These are phyloP conservation scores for Lepilemur septentrionalis DNA, from an alignment of 2,797 vertebrate genomes.

Conservation along the genomic window DNA sequence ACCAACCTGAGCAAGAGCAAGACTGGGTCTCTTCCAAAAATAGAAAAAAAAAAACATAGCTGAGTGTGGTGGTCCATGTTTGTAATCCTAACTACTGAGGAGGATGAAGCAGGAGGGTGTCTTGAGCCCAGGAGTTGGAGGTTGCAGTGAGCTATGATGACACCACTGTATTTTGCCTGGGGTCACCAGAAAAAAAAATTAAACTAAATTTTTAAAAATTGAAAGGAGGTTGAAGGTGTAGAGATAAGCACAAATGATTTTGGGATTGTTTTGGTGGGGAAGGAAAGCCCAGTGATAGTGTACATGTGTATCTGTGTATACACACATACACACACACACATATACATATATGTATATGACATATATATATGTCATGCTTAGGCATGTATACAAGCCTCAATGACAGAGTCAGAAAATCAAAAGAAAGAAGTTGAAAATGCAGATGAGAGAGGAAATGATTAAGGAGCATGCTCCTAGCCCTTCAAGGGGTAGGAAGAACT, in stretches of 20 bases:
- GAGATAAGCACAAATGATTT: not conserved
- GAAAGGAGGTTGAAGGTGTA: not conserved
- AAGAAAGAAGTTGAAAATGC: not conserved
- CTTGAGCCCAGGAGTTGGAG: no score
- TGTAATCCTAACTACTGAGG: no score
- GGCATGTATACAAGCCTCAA: not conserved
- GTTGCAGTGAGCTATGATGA: no score
- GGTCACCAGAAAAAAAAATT: no score
- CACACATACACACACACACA: no score
- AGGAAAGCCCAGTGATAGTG: not conserved
- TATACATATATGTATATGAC: no score
- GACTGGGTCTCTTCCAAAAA: no score
- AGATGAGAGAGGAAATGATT: not conserved
- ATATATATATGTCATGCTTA: not conserved
- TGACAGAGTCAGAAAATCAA: not conserved
- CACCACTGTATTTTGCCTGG: no score
- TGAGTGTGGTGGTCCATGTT: no score
- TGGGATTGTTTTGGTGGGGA: not conserved
- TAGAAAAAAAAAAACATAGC: no score
- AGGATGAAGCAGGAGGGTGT: no score
- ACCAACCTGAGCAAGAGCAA: no score
- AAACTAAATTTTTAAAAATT: not conserved
- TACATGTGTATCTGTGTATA: not conserved
- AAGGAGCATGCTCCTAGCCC: not conserved
- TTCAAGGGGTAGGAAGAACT: not conserved